Conservation (phyloP, 2,888 invertebrate species). For the Drosophila mercatorum region DNA sequence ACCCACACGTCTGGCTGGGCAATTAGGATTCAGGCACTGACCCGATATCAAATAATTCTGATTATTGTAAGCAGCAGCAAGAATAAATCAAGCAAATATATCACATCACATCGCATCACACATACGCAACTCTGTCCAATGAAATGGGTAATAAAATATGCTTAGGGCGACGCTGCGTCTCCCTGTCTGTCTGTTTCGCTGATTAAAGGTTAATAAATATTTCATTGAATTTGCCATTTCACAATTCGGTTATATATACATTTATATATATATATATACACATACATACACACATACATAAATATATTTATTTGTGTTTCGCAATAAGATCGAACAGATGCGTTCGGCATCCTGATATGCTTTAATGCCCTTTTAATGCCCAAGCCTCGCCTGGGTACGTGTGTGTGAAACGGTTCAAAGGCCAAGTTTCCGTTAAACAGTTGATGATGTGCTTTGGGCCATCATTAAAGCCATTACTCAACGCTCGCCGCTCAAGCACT, state of each 20-base stretch:
- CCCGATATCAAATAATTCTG: conserved; percentile 39
- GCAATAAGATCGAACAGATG: conserved; percentile 51
- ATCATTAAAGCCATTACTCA: conserved; percentile 29
- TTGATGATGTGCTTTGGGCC: conserved; percentile 25
- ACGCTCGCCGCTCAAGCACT: conserved; percentile 8
- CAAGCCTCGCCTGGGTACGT: neutral
- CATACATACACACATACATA: neutral
- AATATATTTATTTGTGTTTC: conserved; percentile 4
- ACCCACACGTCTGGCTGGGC: conserved; percentile 29
- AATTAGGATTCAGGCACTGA: conserved; percentile 52
- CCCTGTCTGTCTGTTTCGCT: conserved; percentile 13
- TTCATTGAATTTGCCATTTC: conserved; percentile 65
- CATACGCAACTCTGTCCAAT: conserved; percentile 43
- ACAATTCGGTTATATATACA: conserved; percentile 40
- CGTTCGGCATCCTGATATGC: conserved; percentile 39
- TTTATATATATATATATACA: conserved; percentile 3
- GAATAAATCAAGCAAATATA: conserved; percentile 48
- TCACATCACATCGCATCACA: conserved; percentile 17
- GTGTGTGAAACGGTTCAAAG: conserved; percentile 10
- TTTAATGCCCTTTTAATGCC: conserved; percentile 46
- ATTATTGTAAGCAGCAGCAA: conserved; percentile 27
- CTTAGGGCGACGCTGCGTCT: conserved; percentile 7
- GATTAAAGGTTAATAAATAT: conserved; percentile 64
- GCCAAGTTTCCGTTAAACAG: conserved; percentile 27
- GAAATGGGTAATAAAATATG: conserved; percentile 50